Conservation (phyloP, 1,140 invertebrate genomes). For the Tyrophagus putrescentiae region DNA sequence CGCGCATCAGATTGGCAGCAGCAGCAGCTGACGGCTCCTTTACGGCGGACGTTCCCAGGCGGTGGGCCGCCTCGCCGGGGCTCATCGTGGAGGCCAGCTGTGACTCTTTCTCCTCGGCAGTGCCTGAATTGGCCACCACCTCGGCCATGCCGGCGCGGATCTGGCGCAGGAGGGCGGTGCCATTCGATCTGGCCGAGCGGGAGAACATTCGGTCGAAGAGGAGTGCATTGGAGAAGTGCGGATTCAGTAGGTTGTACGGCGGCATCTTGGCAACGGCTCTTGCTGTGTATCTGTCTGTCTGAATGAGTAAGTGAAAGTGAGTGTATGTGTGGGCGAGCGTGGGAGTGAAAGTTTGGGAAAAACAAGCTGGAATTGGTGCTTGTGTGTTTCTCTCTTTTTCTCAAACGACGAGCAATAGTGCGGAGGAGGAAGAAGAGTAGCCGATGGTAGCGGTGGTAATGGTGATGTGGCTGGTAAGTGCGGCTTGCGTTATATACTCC, state of each 20-base stretch:
- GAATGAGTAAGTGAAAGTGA: too few relatives aligned
- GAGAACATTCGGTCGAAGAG: conserved; percentile 12
- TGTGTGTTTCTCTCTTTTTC: too few relatives aligned
- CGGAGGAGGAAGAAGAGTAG: too few relatives aligned
- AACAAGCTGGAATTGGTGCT: too few relatives aligned
- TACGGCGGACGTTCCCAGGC: neutral
- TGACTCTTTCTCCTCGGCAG: too few relatives aligned
- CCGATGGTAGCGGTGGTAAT: too few relatives aligned
- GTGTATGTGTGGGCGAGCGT: too few relatives aligned
- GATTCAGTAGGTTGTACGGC: conserved; percentile 7
- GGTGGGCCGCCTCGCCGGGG: neutral
- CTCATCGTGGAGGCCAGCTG: neutral
- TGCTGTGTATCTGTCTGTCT: too few relatives aligned
- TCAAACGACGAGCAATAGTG: too few relatives aligned
- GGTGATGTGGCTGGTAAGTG: too few relatives aligned
- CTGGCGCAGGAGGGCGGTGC: neutral
- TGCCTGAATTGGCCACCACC: neutral
- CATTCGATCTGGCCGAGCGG: neutral
- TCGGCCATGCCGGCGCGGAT: neutral
- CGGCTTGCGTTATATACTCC: too few relatives aligned
- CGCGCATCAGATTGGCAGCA: neutral
- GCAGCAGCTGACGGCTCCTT: neutral
- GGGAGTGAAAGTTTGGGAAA: too few relatives aligned
- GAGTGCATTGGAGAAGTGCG: conserved; percentile 16
- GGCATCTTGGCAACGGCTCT: conserved; percentile 16